Percentiles rank a stretch among this genome's conserved stretches.
phyloP scores from a whole-genome alignment of 2,113 vertebrate species.

The Noctilio leporinus region DNA sequence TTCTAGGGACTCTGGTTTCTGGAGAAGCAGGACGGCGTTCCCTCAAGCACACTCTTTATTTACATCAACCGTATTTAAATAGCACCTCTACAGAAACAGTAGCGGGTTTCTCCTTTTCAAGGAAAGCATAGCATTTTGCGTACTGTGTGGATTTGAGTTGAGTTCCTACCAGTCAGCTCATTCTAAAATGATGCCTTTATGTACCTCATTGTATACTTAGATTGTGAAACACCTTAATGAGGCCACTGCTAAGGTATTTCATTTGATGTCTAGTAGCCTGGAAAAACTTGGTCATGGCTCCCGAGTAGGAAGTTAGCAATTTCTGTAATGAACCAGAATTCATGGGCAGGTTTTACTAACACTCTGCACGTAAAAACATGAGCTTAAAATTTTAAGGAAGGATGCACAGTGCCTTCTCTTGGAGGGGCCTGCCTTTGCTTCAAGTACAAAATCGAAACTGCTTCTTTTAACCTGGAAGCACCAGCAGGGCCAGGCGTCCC shows the following conservation, averaged over 20 bases:
- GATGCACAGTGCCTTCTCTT: neutral
- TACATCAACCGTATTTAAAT: neutral
- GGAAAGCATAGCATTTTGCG: neutral
- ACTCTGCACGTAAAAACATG: neutral
- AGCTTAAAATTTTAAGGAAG: neutral
- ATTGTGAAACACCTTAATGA: neutral
- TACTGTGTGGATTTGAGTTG: neutral
- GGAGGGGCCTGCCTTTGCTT: neutral
- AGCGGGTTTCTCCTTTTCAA: neutral
- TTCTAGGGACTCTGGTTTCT: neutral
- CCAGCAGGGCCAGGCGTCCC: accelerated
- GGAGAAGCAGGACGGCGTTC: neutral
- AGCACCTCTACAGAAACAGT: neutral
- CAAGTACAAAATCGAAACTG: neutral
- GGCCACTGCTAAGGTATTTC: neutral
- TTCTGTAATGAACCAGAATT: neutral
- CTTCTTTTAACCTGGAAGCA: neutral
- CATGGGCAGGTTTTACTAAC: neutral
- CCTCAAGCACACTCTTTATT: neutral
- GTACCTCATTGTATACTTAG: neutral
- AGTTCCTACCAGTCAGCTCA: neutral
- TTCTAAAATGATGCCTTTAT: neutral
- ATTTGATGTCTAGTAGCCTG: neutral
- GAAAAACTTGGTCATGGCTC: neutral
- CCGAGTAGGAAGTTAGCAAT: neutral